A percentile compares a stretch with the other conserved stretches of the same genome.
phyloP scores from a whole-genome alignment of 2,113 vertebrate species.

The Pontoporia blainvillei region DNA sequence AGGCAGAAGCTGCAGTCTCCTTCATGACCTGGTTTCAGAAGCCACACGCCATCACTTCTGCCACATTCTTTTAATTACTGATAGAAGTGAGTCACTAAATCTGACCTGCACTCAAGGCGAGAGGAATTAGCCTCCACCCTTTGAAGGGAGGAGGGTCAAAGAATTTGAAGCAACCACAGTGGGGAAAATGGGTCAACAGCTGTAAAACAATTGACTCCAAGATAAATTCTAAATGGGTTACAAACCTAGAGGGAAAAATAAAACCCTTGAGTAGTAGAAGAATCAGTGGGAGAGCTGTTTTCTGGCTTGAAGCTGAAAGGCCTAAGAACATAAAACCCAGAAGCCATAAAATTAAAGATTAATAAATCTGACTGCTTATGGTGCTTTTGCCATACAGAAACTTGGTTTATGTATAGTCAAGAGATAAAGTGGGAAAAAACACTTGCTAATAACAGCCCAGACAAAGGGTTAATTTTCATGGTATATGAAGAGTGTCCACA shows the following conservation, averaged over 20 bases:
- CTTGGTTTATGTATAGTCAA: neutral
- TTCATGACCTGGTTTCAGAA: neutral
- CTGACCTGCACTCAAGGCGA: too few relatives aligned
- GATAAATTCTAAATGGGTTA: neutral
- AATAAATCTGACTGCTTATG: too few relatives aligned
- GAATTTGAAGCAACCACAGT: neutral
- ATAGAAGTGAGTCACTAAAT: too few relatives aligned
- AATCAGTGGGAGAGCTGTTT: neutral
- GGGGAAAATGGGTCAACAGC: too few relatives aligned
- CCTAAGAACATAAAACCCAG: neutral
- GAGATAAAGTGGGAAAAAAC: neutral
- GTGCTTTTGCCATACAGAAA: neutral
- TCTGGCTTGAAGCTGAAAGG: neutral
- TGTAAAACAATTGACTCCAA: neutral
- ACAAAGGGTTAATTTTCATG: neutral
- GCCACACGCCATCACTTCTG: neutral
- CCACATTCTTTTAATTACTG: neutral
- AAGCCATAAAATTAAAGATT: neutral
- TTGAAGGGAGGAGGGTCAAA: neutral
- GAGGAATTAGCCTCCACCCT: neutral
- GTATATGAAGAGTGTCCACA: rapidly evolving
- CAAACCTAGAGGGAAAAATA: neutral
- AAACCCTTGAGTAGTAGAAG: too few relatives aligned
- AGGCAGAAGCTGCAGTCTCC: neutral
- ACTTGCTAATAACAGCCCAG: too few relatives aligned